phyloP scores from a whole-genome alignment of 1,140 invertebrate species.

The Brachionus asplanchnoidis region DNA sequence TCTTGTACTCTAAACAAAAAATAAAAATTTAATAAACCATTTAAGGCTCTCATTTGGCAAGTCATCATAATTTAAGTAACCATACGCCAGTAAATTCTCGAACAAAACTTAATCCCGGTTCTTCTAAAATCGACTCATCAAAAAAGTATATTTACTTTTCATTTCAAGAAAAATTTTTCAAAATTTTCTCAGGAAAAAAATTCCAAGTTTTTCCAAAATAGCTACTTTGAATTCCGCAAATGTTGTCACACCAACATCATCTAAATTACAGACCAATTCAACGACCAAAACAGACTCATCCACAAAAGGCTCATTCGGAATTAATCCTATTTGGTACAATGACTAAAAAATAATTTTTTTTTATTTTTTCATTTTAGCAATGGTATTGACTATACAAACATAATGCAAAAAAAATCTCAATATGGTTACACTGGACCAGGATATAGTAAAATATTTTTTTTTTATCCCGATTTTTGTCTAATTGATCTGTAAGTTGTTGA shows the following conservation, averaged over 20 bases:
- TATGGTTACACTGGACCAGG: slow-evolving; percentile 25
- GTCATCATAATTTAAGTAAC: neutral
- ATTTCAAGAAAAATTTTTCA: neutral
- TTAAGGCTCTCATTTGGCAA: neutral
- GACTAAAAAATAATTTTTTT: neutral
- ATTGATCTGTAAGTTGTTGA: slow-evolving; percentile 15
- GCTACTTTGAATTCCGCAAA: neutral
- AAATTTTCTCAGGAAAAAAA: neutral
- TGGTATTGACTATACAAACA: neutral
- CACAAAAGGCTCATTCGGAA: neutral
- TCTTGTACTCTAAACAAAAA: neutral
- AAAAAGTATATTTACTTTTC: neutral
- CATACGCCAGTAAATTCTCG: neutral
- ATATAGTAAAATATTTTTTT: slow-evolving; percentile 8
- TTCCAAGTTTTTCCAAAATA: neutral
- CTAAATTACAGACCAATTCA: neutral
- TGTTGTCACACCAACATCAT: neutral
- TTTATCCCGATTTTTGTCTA: neutral
- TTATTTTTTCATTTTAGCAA: neutral
- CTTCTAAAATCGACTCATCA: neutral
- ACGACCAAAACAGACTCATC: neutral
- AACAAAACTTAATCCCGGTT: neutral
- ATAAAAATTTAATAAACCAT: neutral
- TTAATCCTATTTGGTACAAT: neutral
- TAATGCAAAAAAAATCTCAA: slow-evolving; percentile 2